These are phyloP conservation scores for Drosophila recens DNA, from an alignment of 2,888 invertebrate genomes.

Conservation along the genomic window DNA sequence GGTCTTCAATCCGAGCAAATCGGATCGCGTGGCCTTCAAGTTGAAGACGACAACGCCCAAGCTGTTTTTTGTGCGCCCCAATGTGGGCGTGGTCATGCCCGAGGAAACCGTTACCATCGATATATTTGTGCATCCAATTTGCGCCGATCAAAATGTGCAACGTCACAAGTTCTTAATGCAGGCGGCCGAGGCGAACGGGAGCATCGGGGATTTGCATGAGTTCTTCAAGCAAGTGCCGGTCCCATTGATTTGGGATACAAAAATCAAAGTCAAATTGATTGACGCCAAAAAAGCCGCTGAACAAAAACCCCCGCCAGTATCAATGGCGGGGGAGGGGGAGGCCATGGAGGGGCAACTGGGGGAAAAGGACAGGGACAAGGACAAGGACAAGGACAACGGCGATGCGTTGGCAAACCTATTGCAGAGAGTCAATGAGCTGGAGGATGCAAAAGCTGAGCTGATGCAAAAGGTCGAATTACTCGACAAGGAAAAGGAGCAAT, in stretches of 20 bases:
- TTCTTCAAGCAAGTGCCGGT: conserved; percentile 33
- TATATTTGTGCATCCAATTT: conserved; percentile 45
- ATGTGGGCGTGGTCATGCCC: conserved; percentile 48
- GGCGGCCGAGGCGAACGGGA: conserved; percentile 19
- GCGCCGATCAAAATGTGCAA: background rate
- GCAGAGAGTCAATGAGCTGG: conserved; percentile 29
- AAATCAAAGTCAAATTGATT: conserved; percentile 40
- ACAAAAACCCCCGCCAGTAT: background rate
- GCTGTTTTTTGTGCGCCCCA: conserved; percentile 65
- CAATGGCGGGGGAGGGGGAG: background rate
- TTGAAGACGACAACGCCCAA: conserved; percentile 61
- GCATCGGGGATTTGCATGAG: conserved; percentile 1
- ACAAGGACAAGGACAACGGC: background rate
- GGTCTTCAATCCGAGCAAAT: conserved; percentile 49
- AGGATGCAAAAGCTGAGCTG: too few species aligned
- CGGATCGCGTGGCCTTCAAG: conserved; percentile 44
- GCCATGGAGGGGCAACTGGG: conserved; percentile 2
- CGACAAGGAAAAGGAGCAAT: background rate
- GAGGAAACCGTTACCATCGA: conserved; percentile 38
- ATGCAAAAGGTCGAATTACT: conserved; percentile 17
- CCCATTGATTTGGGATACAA: conserved; percentile 38
- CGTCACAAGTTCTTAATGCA: conserved; percentile 62
- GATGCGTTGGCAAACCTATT: conserved; percentile 26
- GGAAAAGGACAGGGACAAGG: background rate
- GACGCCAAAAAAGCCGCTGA: background rate